Percentiles rank a stretch among this genome's conserved stretches.
Evolutionary conservation across 2,888 invertebrate species (phyloP).

Genomic region (Ophioninae sp.): DNA sequence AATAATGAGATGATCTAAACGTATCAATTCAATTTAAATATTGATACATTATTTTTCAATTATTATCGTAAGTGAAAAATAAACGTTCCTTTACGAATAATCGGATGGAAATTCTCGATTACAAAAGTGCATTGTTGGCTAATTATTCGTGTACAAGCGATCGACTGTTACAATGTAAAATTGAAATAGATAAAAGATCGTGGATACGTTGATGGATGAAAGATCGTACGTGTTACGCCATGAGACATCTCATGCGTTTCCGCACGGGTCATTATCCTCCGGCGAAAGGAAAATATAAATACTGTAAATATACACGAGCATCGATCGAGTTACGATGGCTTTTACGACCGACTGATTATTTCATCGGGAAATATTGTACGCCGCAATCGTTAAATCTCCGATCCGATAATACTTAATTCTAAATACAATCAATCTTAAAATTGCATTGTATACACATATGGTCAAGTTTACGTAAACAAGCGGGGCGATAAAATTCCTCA

Average conservation of each 20-base stretch:
- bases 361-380: conserved; percentile 22
- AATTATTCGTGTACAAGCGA: neutral
- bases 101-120: too few relatives aligned
- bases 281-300: conserved; percentile 60
- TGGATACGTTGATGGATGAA: neutral
- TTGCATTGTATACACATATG: neutral
- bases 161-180: neutral
- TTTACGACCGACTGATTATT: conserved; percentile 35
- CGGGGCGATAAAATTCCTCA: neutral
- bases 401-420: neutral
- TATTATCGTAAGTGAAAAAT: too few relatives aligned
- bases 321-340: neutral
- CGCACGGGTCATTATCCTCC: conserved; percentile 52
- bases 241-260: conserved; percentile 13
- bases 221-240: neutral
- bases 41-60: too few relatives aligned
- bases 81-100: too few relatives aligned
- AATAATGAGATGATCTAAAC: too few relatives aligned
- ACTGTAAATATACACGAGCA: conserved; percentile 11
- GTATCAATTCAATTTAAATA: too few relatives aligned
- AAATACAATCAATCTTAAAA: neutral
- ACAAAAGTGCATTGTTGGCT: neutral
- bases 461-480: conserved; percentile 9
- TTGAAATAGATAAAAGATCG: neutral
- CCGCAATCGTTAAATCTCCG: neutral